Evolutionary conservation across 2,113 vertebrate genomes (phyloP).

Genomic region (Nyctibius bracteatus): DNA sequence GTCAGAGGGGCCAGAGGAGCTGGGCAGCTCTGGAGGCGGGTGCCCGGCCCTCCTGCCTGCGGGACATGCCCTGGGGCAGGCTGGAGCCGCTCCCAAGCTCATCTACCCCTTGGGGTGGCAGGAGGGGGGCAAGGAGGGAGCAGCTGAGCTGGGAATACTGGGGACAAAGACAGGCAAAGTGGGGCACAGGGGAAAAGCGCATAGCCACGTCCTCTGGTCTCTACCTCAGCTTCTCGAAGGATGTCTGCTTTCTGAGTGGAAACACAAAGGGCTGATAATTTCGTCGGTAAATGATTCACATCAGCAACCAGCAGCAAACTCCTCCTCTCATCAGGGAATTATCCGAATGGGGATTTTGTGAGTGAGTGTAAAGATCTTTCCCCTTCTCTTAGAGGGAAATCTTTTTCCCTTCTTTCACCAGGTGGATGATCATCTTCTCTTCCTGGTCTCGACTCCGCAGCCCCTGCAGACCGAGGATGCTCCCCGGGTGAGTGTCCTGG

Average conservation of each 20-base stretch:
- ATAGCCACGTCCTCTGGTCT: neutral
- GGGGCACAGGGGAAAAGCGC: neutral
- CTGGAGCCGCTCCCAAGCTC: neutral
- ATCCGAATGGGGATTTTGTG: neutral
- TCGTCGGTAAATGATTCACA: neutral
- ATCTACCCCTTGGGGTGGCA: neutral
- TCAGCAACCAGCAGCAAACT: neutral
- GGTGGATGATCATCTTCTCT: neutral
- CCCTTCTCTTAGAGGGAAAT: neutral
- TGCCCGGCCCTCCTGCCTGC: too few species aligned
- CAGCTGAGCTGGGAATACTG: neutral
- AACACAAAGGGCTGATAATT: neutral
- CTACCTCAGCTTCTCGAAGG: neutral
- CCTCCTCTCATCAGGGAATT: neutral
- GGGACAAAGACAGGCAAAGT: neutral
- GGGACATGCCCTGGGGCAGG: neutral
- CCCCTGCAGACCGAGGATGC: neutral
- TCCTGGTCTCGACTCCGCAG: neutral
- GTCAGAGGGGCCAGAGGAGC: neutral
- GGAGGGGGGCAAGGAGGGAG: neutral
- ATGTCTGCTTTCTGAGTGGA: neutral
- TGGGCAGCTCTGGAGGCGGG: accelerated
- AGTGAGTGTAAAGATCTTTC: neutral
- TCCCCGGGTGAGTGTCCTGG: neutral
- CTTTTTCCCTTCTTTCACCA: neutral